phyloP scores from a whole-genome alignment of 2,888 invertebrate genomes.

The Pristionchus maxplancki region DNA sequence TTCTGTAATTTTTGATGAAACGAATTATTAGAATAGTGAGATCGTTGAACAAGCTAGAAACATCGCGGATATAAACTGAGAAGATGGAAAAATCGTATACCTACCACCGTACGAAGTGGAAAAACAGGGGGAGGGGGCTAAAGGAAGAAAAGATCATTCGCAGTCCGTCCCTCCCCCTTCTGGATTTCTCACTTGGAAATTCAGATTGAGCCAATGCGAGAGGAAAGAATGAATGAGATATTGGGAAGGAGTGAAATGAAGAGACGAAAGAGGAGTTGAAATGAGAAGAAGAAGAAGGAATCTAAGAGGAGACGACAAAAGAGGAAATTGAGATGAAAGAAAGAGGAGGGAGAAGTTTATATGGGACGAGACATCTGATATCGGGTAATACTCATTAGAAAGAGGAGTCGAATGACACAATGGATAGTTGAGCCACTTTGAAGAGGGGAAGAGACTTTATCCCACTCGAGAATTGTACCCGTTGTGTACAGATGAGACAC shows the following conservation, averaged over 20 bases:
- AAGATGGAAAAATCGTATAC: not conserved
- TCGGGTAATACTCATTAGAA: conserved; percentile 5
- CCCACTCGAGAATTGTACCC: not conserved
- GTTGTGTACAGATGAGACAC: not conserved
- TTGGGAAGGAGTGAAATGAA: conserved; percentile 21
- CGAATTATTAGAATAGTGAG: too few species aligned
- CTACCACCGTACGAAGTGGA: not conserved
- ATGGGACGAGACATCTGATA: not conserved
- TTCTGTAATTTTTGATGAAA: too few species aligned
- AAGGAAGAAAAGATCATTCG: conserved; percentile 29
- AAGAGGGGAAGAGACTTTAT: not conserved
- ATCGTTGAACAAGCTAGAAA: too few species aligned
- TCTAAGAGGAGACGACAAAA: not conserved
- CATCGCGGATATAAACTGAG: not conserved
- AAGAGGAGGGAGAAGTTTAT: not conserved
- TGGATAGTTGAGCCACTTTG: conserved; percentile 12
- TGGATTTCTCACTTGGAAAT: conserved; percentile 9
- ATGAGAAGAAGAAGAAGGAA: conserved; percentile 25
- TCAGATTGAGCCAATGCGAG: conserved; percentile 26
- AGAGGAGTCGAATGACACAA: conserved; percentile 28
- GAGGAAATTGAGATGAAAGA: conserved; percentile 38
- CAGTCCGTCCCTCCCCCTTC: not conserved
- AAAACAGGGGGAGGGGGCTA: not conserved
- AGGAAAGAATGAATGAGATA: conserved; percentile 17
- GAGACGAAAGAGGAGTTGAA: conserved; percentile 27